Evolutionary conservation across 2,113 vertebrate genomes (phyloP).

Genomic region (Cynoglossus semilaevis): DNA sequence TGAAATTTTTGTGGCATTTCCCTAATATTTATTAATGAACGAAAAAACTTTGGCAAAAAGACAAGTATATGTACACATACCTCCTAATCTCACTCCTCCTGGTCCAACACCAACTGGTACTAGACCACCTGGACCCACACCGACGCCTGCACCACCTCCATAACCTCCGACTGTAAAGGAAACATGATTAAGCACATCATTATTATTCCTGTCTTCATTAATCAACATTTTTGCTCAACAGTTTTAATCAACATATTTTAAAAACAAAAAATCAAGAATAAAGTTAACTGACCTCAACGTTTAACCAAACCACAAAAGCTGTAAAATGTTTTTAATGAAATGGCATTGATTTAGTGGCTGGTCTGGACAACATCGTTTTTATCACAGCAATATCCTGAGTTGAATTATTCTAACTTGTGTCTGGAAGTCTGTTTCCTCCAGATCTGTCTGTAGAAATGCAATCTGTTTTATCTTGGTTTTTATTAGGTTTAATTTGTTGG

Average conservation of each 20-base stretch:
- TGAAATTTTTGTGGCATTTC: too few species aligned
- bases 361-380: slow-evolving; percentile 19
- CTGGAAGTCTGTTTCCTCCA: slow-evolving; percentile 27
- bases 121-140: slow-evolving; percentile 47
- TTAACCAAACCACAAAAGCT: slow-evolving; percentile 4
- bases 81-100: slow-evolving; percentile 47
- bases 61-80: slow-evolving; percentile 31
- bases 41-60: too few species aligned
- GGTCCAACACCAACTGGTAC: slow-evolving; percentile 57
- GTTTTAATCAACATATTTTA: neutral
- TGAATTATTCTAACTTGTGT: slow-evolving; percentile 26
- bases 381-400: slow-evolving; percentile 17
- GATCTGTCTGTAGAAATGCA: slow-evolving; percentile 6
- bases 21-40: too few species aligned
- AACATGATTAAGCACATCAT: slow-evolving; percentile 10
- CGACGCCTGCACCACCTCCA: slow-evolving; percentile 52
- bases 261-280: slow-evolving; percentile 5
- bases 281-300: neutral
- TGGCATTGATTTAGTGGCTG: slow-evolving; percentile 11
- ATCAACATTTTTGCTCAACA: neutral
- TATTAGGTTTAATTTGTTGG: neutral
- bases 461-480: slow-evolving; percentile 19
- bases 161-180: slow-evolving; percentile 48
- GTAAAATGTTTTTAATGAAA: slow-evolving; percentile 26
- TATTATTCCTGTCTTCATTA: neutral